Conservation (phyloP, 2,888 invertebrate species). For the Drosophila tripunctata region DNA sequence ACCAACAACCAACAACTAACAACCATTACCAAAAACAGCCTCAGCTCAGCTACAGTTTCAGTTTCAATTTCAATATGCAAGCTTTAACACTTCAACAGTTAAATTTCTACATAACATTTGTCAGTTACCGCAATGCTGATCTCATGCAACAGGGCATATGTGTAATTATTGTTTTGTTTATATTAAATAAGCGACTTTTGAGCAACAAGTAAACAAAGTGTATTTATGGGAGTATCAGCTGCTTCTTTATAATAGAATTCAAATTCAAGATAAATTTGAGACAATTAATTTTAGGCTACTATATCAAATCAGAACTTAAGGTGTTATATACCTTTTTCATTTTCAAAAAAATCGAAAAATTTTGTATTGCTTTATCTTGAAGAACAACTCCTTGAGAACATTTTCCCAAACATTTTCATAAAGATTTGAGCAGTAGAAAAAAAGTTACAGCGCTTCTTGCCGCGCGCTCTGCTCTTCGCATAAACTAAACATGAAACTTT, state of each 20-base stretch:
- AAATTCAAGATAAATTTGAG: too few relatives aligned
- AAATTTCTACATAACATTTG: conserved; percentile 29
- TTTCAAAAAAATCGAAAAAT: too few relatives aligned
- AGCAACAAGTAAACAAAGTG: background rate
- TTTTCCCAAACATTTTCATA: too few relatives aligned
- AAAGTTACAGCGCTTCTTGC: too few relatives aligned
- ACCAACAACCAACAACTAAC: conserved; percentile 31
- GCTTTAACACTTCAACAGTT: conserved; percentile 10
- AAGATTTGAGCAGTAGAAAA: too few relatives aligned
- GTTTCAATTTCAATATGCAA: conserved; percentile 25
- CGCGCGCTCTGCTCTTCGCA: too few relatives aligned
- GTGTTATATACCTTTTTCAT: too few relatives aligned
- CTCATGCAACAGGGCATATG: conserved; percentile 59
- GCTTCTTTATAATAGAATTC: background rate
- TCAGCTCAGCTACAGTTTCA: conserved; percentile 1
- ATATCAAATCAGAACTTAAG: too few relatives aligned
- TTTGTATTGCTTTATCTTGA: too few relatives aligned
- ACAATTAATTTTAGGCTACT: too few relatives aligned
- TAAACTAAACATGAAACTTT: too few relatives aligned
- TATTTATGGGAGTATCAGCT: background rate
- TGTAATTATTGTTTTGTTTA: conserved; percentile 38
- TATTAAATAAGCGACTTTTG: background rate
- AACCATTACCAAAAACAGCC: background rate
- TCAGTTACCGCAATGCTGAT: conserved; percentile 45
- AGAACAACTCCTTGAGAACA: too few relatives aligned